phyloP scores from a whole-genome alignment of 2,113 vertebrate genomes.

The Microtus pennsylvanicus region DNA sequence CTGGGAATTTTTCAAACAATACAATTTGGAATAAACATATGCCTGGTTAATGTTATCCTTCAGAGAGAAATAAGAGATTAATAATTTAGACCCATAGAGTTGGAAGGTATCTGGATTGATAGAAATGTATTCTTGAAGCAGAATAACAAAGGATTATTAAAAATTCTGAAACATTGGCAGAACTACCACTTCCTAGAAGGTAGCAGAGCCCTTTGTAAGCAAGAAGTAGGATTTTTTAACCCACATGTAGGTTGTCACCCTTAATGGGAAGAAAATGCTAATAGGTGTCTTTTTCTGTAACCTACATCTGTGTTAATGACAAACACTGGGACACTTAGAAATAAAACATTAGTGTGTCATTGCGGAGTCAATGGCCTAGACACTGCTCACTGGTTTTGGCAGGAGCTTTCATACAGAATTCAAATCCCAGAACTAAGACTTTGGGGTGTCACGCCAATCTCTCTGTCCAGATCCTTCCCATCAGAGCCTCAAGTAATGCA shows the following conservation, averaged over 20 bases:
- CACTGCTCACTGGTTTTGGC: background rate
- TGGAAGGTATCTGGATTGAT: slow-evolving; percentile 64
- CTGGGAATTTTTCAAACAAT: slow-evolving; percentile 55
- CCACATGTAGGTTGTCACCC: background rate
- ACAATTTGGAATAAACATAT: slow-evolving; percentile 61
- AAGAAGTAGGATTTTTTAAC: background rate
- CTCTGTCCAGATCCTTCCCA: background rate
- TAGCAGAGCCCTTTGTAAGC: background rate
- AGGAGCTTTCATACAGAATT: background rate
- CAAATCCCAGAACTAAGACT: background rate
- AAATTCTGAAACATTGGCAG: slow-evolving; percentile 17
- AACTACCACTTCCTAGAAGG: slow-evolving; percentile 9
- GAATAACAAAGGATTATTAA: slow-evolving; percentile 15
- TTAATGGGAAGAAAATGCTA: slow-evolving; percentile 27
- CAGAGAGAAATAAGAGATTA: slow-evolving; percentile 53
- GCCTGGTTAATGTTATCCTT: slow-evolving; percentile 59
- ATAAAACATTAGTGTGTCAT: background rate
- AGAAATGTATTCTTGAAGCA: slow-evolving; percentile 32
- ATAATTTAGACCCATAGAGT: slow-evolving; percentile 55
- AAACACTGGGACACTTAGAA: background rate
- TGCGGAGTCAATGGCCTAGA: background rate
- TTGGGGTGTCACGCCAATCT: background rate
- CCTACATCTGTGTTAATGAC: background rate
- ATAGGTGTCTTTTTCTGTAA: slow-evolving; percentile 10
- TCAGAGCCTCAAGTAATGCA: background rate